Base-by-base conservation (phyloP, 2,797 vertebrate genomes). In the Mareca strepera region DNA sequence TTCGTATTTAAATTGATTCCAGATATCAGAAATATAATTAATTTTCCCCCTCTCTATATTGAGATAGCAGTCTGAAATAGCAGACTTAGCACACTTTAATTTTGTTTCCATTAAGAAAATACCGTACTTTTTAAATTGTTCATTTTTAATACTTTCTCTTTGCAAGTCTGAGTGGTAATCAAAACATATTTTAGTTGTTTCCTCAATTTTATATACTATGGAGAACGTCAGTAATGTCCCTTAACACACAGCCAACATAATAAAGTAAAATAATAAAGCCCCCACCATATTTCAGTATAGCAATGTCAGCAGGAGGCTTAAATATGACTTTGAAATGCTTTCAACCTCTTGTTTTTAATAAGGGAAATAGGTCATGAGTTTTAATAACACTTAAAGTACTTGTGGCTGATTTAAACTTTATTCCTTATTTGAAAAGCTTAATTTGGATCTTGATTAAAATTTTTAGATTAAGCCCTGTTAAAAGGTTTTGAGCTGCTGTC, bases 171-270 rank as follows among this genome's bases (percentile, higher is more conserved):
- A 95, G 92, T 97, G 87, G 96, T 94, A 96, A 97, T 70, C 66
- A 93, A 97, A 97, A 97, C 81, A 97, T 96, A 98, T 98, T 95
- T 95, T 81, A 96, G 88, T 93, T 97, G 96, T 97, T 98, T 97
- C 92, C 96, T 94, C 88, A 58, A 76, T 97, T 98, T 98, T 97
- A 97, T 96, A 81, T 94, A 95, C 87, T 96, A 92, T 91, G 89
- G 95, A 96, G 96, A 98, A 97, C 53, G 62, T 93, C 96, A 96
- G 90, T 96, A 96, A 96, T 53, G 95, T 97, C 96, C 96, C 97
- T 88, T 97, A 97, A 97, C 94, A 97, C 96, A 92, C 46, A 53
- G 96, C 84, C 93, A 91, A 43, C 43, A 43, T 43, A 43, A 43
- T 43, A 43, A 43, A 97, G 85, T 95, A 96, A 97, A 87, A 94